phyloP scores from a whole-genome alignment of 2,113 vertebrate species.

The Rynchops niger region DNA sequence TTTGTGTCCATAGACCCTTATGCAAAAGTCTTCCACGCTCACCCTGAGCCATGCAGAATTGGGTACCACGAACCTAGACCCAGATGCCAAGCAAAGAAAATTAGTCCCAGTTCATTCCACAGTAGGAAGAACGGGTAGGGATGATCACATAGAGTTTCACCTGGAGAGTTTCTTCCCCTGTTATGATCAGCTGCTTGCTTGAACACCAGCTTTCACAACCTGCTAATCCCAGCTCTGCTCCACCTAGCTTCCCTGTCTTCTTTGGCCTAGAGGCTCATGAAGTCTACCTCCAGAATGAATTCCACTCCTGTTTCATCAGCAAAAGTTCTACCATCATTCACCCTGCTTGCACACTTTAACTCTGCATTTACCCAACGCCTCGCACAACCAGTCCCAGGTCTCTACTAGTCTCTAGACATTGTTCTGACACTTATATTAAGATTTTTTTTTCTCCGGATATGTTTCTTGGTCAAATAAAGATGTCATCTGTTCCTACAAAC shows the following conservation, averaged over 20 bases:
- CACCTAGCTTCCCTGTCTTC: background rate
- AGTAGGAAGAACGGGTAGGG: background rate
- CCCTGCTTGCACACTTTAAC: background rate
- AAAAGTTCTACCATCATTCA: background rate
- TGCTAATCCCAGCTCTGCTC: background rate
- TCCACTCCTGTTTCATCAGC: background rate
- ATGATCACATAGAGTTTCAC: background rate
- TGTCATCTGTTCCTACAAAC: background rate
- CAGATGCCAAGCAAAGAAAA: background rate
- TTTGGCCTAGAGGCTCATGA: background rate
- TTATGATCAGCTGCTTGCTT: background rate
- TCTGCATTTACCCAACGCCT: background rate
- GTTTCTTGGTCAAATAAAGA: background rate
- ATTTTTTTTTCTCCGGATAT: background rate
- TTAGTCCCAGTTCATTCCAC: background rate
- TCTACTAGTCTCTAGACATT: background rate
- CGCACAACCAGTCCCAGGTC: background rate
- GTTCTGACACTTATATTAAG: background rate
- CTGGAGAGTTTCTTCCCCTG: background rate
- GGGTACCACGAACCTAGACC: background rate
- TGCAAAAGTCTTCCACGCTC: fast-evolving
- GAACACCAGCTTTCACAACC: background rate
- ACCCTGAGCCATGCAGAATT: background rate
- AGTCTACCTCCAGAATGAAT: background rate
- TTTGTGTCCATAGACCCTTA: background rate